Evolutionary conservation across 1,140 invertebrate genomes (phyloP), one percentile per base, ranked within the genome.

Genomic region (Ceratina calcarata): DNA sequence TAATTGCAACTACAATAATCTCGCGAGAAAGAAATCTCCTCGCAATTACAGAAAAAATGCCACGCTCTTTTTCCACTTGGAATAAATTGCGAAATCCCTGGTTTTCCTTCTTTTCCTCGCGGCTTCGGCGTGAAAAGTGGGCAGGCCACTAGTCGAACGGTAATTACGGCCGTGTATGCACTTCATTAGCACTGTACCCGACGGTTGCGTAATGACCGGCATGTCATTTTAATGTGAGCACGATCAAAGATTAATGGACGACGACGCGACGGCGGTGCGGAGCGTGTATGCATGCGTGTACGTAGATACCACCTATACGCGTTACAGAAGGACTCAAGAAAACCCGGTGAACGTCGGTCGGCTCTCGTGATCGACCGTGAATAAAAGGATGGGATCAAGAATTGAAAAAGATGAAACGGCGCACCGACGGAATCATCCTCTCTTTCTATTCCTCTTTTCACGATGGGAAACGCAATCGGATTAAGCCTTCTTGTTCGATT

Each of bases 111-210:
- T 71, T 80, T 82, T 80, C 76, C 73, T 12, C 15, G 51, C 67
- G 67, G 24, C 45, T n/a, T 64, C 51, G 24, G 81, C 79, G 86
- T 89, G 86, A 90, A 90, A 91, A 90, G 88, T 88, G 87, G 87
- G 86, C 86, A 92, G 88, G 87, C 86, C 37, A 10, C 37, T 82
- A 87, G 85, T 87, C 80, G 86, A 86, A 78, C 84, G 84, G 87
- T 92, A 92, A 92, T 92, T 92, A 90, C 89, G 70, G 78, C 86
- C 79, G 82, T 89, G 87, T 90, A 89, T 91, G 88, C 89, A 90
- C 91, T 91, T 92, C 90, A 92, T 92, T 92, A 92, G 88, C 84
- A 88, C 87, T 89, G 81, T 90, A 45, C 37, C 87, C 82, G 81
- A 67, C 81, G 73, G 85, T 92, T 91, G 90, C 90, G 85, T 91